phyloP scores from a whole-genome alignment of 2,888 invertebrate genomes.

The Hyposoter didymator region DNA sequence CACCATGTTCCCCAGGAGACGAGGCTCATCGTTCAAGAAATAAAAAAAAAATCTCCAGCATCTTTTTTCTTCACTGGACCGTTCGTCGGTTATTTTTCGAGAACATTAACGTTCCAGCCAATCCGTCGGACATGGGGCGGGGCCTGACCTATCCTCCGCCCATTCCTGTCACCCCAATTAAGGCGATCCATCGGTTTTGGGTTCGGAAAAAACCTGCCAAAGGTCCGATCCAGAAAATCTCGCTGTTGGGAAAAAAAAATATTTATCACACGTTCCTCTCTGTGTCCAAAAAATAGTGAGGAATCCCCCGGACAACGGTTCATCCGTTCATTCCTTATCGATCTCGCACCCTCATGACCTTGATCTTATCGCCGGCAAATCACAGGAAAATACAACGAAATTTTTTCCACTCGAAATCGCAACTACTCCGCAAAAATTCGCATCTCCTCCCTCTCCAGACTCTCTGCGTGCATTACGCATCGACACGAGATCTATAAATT shows the following conservation, averaged over 20 bases:
- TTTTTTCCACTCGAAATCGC: background rate
- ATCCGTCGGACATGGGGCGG: background rate
- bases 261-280: no score
- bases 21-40: background rate
- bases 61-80: background rate
- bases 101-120: background rate
- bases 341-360: background rate
- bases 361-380: background rate
- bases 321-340: background rate
- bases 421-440: background rate
- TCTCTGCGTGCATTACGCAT: background rate
- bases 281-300: no score
- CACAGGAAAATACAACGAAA: background rate
- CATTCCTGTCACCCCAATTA: background rate
- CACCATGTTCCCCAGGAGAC: background rate
- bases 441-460: background rate
- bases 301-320: no score
- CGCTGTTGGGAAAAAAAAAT: no score
- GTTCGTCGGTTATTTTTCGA: background rate
- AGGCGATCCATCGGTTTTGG: no score
- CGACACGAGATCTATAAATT: slow-evolving; percentile 44
- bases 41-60: no score
- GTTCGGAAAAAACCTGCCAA: no score
- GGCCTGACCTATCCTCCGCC: background rate
- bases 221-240: no score